Evolutionary conservation across 2,888 invertebrate species (phyloP).

Genomic region (Eupelmus urozonus): DNA sequence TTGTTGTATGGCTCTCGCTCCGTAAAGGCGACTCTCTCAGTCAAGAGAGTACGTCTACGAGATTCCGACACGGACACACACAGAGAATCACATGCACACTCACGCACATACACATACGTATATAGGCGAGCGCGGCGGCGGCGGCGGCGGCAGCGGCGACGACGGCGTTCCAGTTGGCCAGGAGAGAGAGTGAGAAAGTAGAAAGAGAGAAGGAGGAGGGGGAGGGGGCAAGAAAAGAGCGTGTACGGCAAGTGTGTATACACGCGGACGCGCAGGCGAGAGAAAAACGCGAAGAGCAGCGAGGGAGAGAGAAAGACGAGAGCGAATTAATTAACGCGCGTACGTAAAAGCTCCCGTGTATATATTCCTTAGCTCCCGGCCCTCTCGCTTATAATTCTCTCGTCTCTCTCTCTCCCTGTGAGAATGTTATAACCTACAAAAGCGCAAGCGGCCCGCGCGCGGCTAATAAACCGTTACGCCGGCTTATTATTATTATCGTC

Average conservation of each 20-base stretch:
- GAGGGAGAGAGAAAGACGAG: neutral
- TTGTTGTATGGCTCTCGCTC: conserved; percentile 12
- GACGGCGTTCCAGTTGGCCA: conserved; percentile 45
- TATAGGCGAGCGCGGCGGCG: neutral
- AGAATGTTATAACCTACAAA: conserved; percentile 66
- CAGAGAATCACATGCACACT: too few species aligned
- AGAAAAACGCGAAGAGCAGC: conserved; percentile 11
- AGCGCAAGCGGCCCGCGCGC: conserved; percentile 10
- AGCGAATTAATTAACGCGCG: conserved; percentile 29
- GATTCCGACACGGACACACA: neutral
- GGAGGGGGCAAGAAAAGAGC: neutral
- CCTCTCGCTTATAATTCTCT: too few species aligned
- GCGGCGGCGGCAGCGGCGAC: too few species aligned
- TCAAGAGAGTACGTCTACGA: neutral
- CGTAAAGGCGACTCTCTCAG: neutral
- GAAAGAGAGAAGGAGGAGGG: conserved; percentile 1
- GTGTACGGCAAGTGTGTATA: neutral
- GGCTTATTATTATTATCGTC: conserved; percentile 61
- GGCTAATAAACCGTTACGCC: conserved; percentile 53
- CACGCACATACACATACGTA: conserved; percentile 5
- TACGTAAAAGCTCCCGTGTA: neutral
- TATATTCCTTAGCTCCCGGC: too few species aligned
- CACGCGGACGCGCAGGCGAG: neutral
- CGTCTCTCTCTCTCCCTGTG: too few species aligned
- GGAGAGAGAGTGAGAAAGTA: conserved; percentile 10